Base-by-base conservation (phyloP, 2,797 vertebrate species). In the Neosalanx taihuensis region DNA sequence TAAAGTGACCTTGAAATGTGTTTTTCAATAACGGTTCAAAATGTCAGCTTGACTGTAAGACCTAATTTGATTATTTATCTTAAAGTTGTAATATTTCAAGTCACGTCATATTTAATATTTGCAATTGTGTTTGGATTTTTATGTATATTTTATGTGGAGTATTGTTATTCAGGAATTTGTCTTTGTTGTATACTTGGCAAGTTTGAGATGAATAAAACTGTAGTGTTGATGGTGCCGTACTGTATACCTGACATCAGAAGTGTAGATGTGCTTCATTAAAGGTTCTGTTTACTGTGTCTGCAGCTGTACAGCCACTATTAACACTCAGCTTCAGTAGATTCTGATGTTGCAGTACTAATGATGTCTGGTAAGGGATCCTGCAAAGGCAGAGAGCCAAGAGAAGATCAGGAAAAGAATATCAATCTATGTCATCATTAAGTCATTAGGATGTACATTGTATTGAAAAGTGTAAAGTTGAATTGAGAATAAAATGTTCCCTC, bases 31-130 rank as follows among this genome's bases (percentile, higher is more conserved):
- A 58, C 20, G 18, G n/a, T 5, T 58, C 20, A 58, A 72, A 73
- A 78, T 20, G 61, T 72, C 23, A 58, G 53, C 60, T 49, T 56
- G 31, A 60, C 10, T 37, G 71, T 30, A 15, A 37, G 12, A 35
- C 3, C 1, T 35, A 6, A 35, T 41, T 41, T 41, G 9, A 10
- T 10, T 41, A 41, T 41, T 41, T 41, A 41, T 41, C 37, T 41
- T 41, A 41, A 2, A 41, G 37, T 41, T 41, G 9, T 15, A 53
- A 53, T 53, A 6, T 18, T 53, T 53, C 4, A 53, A 10, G n/a
- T 26, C 23, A 3, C 12, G 63, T 64, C 12, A 66, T 58, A 58
- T 66, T 15, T 6, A 41, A 15, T 26, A 66, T 66, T 37, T 66
- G 26, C 17, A 49, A 17, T 56, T 6, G 51, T 56, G 18, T 18